Conservation (phyloP, 2,797 vertebrate species). For the Phataginus tricuspis region DNA sequence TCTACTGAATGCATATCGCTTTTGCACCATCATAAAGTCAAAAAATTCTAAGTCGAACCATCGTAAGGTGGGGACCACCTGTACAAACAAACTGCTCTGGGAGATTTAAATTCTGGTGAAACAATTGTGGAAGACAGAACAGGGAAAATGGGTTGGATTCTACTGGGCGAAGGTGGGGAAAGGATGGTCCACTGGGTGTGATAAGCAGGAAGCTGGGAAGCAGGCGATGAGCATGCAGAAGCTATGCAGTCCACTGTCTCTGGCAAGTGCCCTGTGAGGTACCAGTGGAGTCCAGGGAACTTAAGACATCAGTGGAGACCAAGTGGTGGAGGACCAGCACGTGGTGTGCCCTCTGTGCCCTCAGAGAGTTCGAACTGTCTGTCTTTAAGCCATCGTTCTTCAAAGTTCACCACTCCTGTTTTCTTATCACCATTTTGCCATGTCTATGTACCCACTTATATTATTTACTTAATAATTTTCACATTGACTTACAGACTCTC, state of each 20-base stretch:
- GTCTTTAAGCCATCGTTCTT: neutral
- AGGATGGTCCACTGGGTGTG: too few species aligned
- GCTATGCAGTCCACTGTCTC: rapidly evolving
- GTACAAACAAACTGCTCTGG: neutral
- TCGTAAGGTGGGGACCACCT: neutral
- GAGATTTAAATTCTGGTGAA: neutral
- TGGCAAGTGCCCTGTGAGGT: neutral
- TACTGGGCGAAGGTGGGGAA: neutral
- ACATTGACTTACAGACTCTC: neutral
- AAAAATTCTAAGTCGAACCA: neutral
- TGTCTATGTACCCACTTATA: neutral
- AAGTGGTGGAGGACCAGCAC: rapidly evolving
- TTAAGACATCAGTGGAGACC: neutral
- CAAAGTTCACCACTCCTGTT: neutral
- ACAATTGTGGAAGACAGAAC: neutral
- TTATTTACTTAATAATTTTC: conserved; percentile 12
- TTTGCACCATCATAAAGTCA: neutral
- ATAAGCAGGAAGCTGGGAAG: neutral
- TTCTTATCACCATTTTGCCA: neutral
- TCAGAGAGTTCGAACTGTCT: neutral
- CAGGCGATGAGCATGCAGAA: neutral
- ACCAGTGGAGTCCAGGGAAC: neutral
- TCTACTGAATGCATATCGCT: neutral
- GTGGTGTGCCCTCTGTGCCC: neutral
- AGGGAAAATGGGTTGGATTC: neutral